Evolutionary conservation across 2,113 vertebrate genomes (phyloP).

Genomic region (Pluvianellus socialis): DNA sequence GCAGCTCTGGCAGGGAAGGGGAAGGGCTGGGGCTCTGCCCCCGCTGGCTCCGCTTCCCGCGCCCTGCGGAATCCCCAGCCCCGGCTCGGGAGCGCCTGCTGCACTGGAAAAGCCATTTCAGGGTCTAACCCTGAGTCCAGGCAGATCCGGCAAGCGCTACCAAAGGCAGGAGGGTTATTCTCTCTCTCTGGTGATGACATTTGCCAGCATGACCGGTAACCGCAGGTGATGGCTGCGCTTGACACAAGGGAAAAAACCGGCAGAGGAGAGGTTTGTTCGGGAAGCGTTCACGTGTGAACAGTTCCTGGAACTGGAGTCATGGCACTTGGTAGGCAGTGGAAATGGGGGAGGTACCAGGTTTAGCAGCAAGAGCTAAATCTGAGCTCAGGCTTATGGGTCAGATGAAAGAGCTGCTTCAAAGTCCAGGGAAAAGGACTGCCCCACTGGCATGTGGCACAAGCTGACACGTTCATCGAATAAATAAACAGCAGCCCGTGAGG

Average conservation of each 20-base stretch:
- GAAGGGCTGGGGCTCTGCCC: neutral
- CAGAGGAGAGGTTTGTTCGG: neutral
- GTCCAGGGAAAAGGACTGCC: neutral
- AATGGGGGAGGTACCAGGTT: neutral
- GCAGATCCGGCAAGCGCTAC: neutral
- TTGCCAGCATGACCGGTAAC: neutral
- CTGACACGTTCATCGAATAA: neutral
- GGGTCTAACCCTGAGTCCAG: neutral
- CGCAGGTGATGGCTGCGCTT: neutral
- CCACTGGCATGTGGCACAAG: neutral
- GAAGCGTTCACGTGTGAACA: neutral
- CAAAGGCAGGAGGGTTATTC: rapidly evolving
- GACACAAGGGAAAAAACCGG: neutral
- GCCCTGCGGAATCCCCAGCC: neutral
- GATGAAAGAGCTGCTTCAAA: neutral
- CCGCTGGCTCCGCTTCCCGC: rapidly evolving
- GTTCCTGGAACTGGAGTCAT: neutral
- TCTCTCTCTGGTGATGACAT: neutral
- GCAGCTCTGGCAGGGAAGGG: neutral
- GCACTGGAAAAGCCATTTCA: rapidly evolving
- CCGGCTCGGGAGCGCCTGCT: neutral
- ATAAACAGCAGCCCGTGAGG: neutral
- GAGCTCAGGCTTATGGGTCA: neutral
- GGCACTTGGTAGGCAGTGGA: neutral
- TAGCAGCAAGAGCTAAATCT: neutral